Evolutionary conservation across 1,140 invertebrate genomes (phyloP).

Genomic region (Sweltsa coloradensis): DNA sequence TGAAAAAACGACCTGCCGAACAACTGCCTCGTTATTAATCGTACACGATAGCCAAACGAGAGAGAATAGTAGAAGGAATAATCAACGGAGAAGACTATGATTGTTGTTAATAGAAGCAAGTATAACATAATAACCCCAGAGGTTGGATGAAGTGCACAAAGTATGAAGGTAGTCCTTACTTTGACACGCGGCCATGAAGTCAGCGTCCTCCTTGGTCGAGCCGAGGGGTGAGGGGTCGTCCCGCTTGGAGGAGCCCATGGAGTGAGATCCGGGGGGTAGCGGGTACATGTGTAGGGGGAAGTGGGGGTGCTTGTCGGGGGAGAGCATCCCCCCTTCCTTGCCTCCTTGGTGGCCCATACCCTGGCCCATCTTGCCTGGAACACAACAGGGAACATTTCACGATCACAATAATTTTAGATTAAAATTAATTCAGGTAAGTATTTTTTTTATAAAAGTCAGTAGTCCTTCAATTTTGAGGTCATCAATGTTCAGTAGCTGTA

Average conservation of each 20-base stretch:
- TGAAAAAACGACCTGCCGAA: too few species aligned
- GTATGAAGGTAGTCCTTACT: slow-evolving; percentile 34
- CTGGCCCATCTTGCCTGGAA: slow-evolving; percentile 19
- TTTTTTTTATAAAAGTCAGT: too few species aligned
- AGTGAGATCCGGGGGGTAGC: slow-evolving; percentile 17
- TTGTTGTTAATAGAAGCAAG: too few species aligned
- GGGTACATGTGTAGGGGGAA: slow-evolving; percentile 28
- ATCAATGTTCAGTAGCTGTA: too few species aligned
- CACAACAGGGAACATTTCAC: too few species aligned
- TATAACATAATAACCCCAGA: background rate
- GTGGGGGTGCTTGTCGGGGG: slow-evolving; percentile 26
- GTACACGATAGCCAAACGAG: too few species aligned
- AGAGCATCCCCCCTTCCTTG: slow-evolving; percentile 21
- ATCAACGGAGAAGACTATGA: too few species aligned
- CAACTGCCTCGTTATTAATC: too few species aligned
- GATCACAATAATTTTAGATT: too few species aligned
- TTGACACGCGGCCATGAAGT: slow-evolving; percentile 45
- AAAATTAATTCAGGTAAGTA: slow-evolving; percentile 25
- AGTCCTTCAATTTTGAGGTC: too few species aligned
- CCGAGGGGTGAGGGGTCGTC: slow-evolving; percentile 26
- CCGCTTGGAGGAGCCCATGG: slow-evolving; percentile 39
- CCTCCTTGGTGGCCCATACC: slow-evolving; percentile 18
- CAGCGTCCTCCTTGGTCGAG: slow-evolving; percentile 41
- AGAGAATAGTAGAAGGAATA: too few species aligned
- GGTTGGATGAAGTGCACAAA: background rate